Percentiles rank a stretch among this genome's conserved stretches.
Evolutionary conservation across 1,140 invertebrate genomes (phyloP).

Genomic region (Branchinecta lindahli): DNA sequence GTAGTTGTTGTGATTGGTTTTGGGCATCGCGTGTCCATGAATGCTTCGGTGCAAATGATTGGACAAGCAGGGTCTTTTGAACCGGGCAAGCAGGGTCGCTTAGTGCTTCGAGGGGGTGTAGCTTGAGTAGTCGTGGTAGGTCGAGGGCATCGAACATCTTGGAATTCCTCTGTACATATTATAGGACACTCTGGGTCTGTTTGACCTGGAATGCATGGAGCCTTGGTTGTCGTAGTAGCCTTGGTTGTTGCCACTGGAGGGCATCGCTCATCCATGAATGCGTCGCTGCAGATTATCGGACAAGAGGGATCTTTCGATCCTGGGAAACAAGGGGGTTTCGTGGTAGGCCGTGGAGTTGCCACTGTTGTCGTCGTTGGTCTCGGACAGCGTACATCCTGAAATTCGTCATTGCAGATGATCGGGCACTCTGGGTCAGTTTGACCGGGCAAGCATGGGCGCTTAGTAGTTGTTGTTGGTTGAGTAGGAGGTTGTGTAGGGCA

Average conservation of each 20-base stretch:
- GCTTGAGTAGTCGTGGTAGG: background rate
- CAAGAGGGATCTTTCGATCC: background rate
- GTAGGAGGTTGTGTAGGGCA: background rate
- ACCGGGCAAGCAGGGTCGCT: background rate
- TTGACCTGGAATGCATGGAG: background rate
- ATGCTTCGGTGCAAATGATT: background rate
- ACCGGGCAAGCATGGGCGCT: background rate
- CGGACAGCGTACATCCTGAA: background rate
- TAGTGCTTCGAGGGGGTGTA: background rate
- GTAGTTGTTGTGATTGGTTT: background rate
- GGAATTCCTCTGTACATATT: background rate
- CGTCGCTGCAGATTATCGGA: background rate
- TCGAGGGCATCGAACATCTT: slow-evolving; percentile 1
- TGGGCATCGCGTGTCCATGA: slow-evolving; percentile 4
- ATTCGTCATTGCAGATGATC: background rate
- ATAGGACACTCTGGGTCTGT: slow-evolving; percentile 1
- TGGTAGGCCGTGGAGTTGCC: background rate
- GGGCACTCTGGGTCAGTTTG: slow-evolving; percentile 1
- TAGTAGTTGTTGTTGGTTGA: background rate
- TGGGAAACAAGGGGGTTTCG: background rate
- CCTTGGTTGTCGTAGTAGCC: background rate
- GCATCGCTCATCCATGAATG: background rate
- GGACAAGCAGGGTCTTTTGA: background rate
- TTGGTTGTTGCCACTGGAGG: background rate
- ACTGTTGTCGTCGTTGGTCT: background rate